phyloP scores from a whole-genome alignment of 2,113 vertebrate species.

The Crotalus helleri region DNA sequence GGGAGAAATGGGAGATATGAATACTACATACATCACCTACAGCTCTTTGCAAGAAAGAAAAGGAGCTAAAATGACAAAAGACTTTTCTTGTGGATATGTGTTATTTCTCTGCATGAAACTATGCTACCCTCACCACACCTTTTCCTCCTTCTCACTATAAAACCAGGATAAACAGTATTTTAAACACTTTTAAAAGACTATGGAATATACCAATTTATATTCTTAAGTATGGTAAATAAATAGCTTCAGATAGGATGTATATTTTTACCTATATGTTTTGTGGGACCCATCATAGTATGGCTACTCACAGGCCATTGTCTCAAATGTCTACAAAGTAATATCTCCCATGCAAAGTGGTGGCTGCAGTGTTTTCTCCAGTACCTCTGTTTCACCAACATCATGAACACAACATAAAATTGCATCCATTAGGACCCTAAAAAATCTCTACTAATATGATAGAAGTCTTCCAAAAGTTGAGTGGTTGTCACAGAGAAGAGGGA shows the following conservation, averaged over 20 bases:
- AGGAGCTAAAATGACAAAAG: neutral
- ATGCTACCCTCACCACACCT: no score
- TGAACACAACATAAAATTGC: neutral
- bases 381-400: neutral
- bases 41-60: neutral
- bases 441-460: neutral
- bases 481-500: no score
- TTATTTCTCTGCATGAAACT: no score
- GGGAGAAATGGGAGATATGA: no score
- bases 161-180: no score
- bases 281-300: neutral
- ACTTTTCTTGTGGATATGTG: neutral
- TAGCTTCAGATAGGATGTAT: neutral
- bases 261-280: neutral
- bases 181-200: no score
- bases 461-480: no score
- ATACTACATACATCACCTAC: no score
- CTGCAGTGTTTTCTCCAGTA: neutral
- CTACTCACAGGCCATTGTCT: neutral
- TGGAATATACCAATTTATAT: no score
- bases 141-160: no score
- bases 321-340: neutral
- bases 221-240: no score
- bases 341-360: neutral
- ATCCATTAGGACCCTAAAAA: neutral